These are phyloP conservation scores for Leptinotarsa peninsularis DNA, from an alignment of 2,888 invertebrate species.

Conservation along the genomic window DNA sequence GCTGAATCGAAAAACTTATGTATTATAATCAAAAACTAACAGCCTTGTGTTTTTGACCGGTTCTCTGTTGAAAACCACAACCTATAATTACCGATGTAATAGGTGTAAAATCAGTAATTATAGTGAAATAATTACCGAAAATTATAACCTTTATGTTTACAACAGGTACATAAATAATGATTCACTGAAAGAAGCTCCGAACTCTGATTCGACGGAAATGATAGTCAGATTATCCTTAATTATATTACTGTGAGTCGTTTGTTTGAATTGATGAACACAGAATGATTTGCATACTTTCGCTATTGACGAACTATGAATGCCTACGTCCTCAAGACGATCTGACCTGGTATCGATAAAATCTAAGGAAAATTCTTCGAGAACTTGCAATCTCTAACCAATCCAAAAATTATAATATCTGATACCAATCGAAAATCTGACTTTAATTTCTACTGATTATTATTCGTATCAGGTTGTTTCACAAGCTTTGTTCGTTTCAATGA, in stretches of 20 bases:
- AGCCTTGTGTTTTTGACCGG: slow-evolving; percentile 26
- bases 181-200: slow-evolving; percentile 24
- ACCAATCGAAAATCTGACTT: too few species aligned
- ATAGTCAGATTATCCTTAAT: slow-evolving; percentile 16
- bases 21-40: slow-evolving; percentile 29
- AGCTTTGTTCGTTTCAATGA: too few species aligned
- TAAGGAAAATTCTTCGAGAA: too few species aligned
- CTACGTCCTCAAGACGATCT: neutral
- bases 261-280: neutral
- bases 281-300: slow-evolving; percentile 8
- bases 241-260: slow-evolving; percentile 16
- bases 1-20: slow-evolving; percentile 16
- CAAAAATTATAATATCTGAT: too few species aligned
- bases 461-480: too few species aligned
- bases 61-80: slow-evolving; percentile 24
- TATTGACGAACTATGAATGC: neutral
- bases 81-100: slow-evolving; percentile 30
- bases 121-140: slow-evolving; percentile 26
- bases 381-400: too few species aligned
- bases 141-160: slow-evolving; percentile 31
- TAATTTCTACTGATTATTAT: too few species aligned
- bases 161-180: slow-evolving; percentile 26
- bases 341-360: too few species aligned
- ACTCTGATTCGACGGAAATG: slow-evolving; percentile 19
- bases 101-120: slow-evolving; percentile 36